These are phyloP conservation scores for Drosophila vallismaia DNA, from an alignment of 2,888 invertebrate genomes.

Conservation along the genomic window DNA sequence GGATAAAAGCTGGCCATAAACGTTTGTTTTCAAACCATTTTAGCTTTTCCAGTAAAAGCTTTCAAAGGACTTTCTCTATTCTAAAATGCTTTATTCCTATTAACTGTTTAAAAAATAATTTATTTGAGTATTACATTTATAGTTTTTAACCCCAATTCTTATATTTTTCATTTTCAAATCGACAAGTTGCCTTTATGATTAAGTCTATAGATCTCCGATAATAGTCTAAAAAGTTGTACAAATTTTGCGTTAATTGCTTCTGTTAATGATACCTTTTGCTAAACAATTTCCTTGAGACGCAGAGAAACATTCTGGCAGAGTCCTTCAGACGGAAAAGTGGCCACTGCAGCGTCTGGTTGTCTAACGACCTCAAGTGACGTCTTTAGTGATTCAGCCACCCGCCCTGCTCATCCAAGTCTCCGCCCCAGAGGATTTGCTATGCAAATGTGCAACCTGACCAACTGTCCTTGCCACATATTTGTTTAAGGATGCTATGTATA, in stretches of 20 bases:
- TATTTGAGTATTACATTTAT: background rate
- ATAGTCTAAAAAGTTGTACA: background rate
- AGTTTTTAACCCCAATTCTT: too few species aligned
- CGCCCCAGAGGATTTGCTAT: constrained; percentile 14
- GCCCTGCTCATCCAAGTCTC: background rate
- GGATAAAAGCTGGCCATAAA: background rate
- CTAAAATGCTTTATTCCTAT: background rate
- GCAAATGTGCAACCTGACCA: constrained; percentile 33
- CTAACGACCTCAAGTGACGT: constrained; percentile 29
- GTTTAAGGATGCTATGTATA: constrained; percentile 35
- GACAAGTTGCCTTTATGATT: background rate
- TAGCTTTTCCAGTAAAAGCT: background rate
- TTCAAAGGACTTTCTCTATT: background rate
- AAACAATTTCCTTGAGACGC: constrained; percentile 7
- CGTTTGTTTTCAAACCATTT: background rate
- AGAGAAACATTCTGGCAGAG: constrained; percentile 15
- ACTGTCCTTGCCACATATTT: constrained; percentile 41
- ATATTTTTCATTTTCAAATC: background rate
- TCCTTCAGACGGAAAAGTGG: constrained; percentile 39
- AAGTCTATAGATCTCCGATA: background rate
- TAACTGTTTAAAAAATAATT: background rate
- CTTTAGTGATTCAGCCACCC: constrained; percentile 10
- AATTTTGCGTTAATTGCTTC: background rate
- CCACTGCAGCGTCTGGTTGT: constrained; percentile 27
- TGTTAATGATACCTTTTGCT: constrained; percentile 18